Percentiles rank a stretch among this genome's conserved stretches.
Conservation (phyloP, 2,113 vertebrate genomes). For the Canis aureus region DNA sequence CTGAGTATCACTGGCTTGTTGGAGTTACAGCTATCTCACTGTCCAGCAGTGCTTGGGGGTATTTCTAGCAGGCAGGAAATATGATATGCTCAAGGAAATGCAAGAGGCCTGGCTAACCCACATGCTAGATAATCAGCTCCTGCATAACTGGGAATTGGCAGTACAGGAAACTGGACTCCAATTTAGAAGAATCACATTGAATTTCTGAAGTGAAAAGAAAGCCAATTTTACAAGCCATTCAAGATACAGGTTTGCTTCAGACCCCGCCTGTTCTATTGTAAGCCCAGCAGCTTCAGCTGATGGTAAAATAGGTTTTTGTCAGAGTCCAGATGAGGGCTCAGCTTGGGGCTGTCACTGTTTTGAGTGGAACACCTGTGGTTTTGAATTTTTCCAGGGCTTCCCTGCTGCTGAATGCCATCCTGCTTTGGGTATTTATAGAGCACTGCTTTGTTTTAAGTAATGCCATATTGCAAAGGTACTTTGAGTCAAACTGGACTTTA, state of each 20-base stretch:
- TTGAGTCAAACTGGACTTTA: constrained; percentile 59
- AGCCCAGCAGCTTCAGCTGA: constrained; percentile 62
- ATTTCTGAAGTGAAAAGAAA: constrained; percentile 63
- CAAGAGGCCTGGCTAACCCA: not conserved
- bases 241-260: constrained; percentile 64
- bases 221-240: constrained; percentile 11
- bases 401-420: constrained; percentile 84
- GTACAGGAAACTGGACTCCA: not conserved
- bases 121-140: not conserved
- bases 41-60: rapidly evolving
- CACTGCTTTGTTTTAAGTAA: constrained; percentile 72
- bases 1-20: not conserved
- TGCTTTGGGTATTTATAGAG: constrained; percentile 75
- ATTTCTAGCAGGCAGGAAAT: not conserved
- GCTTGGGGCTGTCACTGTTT: constrained; percentile 83
- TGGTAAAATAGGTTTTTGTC: constrained; percentile 81
- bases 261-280: constrained; percentile 55
- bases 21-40: not conserved
- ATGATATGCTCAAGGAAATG: not conserved
- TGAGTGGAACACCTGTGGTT: constrained; percentile 85
- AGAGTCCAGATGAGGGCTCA: constrained; percentile 87
- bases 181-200: constrained; percentile 51
- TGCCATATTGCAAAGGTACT: constrained; percentile 28
- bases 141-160: not conserved
- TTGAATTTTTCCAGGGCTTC: constrained; percentile 82